Evolutionary conservation across 1,140 invertebrate genomes (phyloP), one percentile per base, ranked within the genome.

Genomic region (Charaxes varanes): DNA sequence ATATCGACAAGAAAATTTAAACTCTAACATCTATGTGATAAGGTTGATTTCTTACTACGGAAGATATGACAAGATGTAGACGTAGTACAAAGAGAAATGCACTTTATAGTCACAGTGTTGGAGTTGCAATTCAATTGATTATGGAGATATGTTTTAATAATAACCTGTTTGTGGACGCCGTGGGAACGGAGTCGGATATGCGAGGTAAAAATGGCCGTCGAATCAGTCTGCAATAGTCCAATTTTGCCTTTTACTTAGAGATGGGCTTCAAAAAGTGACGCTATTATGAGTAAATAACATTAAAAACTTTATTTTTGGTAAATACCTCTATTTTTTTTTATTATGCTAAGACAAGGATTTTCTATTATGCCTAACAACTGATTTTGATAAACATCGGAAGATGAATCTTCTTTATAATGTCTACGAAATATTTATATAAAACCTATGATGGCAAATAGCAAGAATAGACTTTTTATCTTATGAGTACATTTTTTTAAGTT

Each of bases 221-320:
- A 72, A 74, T 73, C 70, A 66, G 61, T 61, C 68, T 77, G 74
- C 74, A 78, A 79, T 78, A 79, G 74, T 78, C 78, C 67, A 82
- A 82, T 82, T 82, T 74, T 76, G 74, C 65, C 72, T 82, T 78
- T 82, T 79, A 79, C 78, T 78, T 76, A 76, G 72, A 70, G 28
- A 31, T 72, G 64, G 64, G 57, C 28, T 31, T 17, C 11, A n/a
- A n/a, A n/a, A n/a, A n/a, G n/a, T n/a, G n/a, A n/a, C n/a, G n/a
- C n/a, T n/a, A n/a, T n/a, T n/a, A n/a, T n/a, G n/a, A n/a, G n/a
- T n/a, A n/a, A n/a, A n/a, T n/a, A n/a, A n/a, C n/a, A n/a, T n/a
- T n/a, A n/a, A n/a, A n/a, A n/a, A n/a, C n/a, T n/a, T n/a, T n/a
- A n/a, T n/a, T n/a, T n/a, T n/a, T 3, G n/a, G 14, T 31, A 31